Percentiles rank a stretch among this genome's conserved stretches.
phyloP scores from a whole-genome alignment of 2,113 vertebrate genomes.

The Ranitomeya imitator region DNA sequence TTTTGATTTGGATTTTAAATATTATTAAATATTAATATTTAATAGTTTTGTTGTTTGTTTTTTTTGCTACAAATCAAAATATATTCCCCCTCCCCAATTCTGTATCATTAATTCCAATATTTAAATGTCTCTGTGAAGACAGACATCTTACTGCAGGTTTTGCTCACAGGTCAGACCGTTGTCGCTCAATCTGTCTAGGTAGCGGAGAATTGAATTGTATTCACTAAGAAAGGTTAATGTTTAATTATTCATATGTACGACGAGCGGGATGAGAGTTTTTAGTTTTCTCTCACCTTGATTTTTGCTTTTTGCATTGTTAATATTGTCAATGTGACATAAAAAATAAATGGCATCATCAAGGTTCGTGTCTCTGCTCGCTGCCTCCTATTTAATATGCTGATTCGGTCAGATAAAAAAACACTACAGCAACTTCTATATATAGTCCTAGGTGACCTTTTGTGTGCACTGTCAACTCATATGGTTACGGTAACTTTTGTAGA shows the following conservation, averaged over 20 bases:
- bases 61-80: neutral
- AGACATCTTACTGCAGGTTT: neutral
- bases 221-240: conserved; percentile 37
- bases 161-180: conserved; percentile 23
- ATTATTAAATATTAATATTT: no score
- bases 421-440: conserved; percentile 42
- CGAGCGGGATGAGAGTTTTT: neutral
- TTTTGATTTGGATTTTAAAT: no score
- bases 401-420: neutral
- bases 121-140: neutral
- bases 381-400: conserved; percentile 45
- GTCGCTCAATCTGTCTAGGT: conserved; percentile 9
- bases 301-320: conserved; percentile 25
- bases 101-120: neutral
- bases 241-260: conserved; percentile 34
- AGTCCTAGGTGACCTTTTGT: neutral
- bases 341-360: conserved; percentile 24
- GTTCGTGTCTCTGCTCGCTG: neutral
- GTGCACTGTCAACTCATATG: conserved; percentile 9
- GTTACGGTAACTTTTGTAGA: neutral
- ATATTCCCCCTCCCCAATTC: neutral
- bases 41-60: neutral
- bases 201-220: conserved; percentile 39
- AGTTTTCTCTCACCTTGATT: conserved; percentile 5
- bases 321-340: conserved; percentile 25